Evolutionary conservation across 2,113 vertebrate species (phyloP).

Genomic region (Megaleporinus macrocephalus): DNA sequence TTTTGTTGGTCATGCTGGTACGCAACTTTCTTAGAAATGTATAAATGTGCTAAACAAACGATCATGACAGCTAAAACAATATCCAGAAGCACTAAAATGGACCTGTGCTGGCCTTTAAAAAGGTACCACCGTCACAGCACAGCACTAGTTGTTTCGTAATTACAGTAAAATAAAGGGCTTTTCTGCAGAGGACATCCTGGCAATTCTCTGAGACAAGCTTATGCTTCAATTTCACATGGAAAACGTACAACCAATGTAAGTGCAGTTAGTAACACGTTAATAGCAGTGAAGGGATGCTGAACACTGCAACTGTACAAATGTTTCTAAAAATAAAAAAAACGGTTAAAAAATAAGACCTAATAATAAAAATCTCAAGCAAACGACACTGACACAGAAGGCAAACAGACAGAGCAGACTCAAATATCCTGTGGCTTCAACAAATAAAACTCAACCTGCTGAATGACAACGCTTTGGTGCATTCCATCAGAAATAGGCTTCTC

Average conservation of each 20-base stretch:
- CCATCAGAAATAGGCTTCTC: conserved; percentile 48
- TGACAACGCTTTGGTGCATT: conserved; percentile 47
- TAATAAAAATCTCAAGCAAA: conserved; percentile 19
- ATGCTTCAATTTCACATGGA: conserved; percentile 12
- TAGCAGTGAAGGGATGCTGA: conserved; percentile 11
- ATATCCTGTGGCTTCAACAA: conserved; percentile 35
- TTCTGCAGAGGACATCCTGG: background rate
- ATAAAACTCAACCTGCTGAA: conserved; percentile 38
- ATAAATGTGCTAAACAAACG: conserved; percentile 18
- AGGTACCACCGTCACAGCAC: background rate
- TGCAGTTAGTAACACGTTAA: conserved; percentile 4
- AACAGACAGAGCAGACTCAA: conserved; percentile 14
- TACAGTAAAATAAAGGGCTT: conserved; percentile 17
- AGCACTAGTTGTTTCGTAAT: background rate
- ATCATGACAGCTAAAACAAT: background rate
- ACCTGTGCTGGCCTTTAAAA: background rate
- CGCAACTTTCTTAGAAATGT: conserved; percentile 10
- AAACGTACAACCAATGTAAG: background rate
- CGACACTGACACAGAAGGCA: conserved; percentile 35
- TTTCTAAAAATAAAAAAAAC: conserved; percentile 1
- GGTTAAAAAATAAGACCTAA: conserved; percentile 23
- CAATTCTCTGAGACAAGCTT: conserved; percentile 11
- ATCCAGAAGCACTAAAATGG: background rate
- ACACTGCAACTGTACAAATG: conserved; percentile 29
- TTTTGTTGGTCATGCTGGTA: background rate